Conservation (phyloP, 2,113 vertebrate genomes). For the Origma solitaria region DNA sequence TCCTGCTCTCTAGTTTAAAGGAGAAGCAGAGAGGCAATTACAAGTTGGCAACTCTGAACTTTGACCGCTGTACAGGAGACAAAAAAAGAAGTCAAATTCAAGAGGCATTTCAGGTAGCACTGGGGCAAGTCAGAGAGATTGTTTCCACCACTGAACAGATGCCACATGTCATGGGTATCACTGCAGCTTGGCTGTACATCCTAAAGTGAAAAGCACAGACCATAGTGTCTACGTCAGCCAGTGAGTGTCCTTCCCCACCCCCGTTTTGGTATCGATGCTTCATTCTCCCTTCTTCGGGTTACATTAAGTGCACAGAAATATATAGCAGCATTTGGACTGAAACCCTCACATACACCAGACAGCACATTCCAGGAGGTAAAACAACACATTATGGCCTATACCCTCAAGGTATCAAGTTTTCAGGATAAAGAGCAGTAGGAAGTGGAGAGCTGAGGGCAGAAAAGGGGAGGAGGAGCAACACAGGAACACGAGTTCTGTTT, state of each 20-base stretch:
- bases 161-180: conserved; percentile 24
- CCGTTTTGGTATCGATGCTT: conserved; percentile 75
- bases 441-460: conserved; percentile 67
- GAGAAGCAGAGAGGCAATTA: conserved; percentile 37
- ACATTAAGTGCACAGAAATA: conserved; percentile 84
- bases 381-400: conserved; percentile 70
- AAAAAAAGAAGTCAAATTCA: conserved; percentile 49
- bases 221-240: conserved; percentile 51
- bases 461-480: conserved; percentile 62
- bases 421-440: conserved; percentile 75
- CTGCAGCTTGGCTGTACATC: conserved; percentile 64
- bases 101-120: conserved; percentile 32
- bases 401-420: conserved; percentile 78
- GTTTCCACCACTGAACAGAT: conserved; percentile 46
- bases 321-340: conserved; percentile 84
- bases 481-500: conserved; percentile 58
- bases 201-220: conserved; percentile 56
- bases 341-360: conserved; percentile 78
- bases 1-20: conserved; percentile 43
- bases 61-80: conserved; percentile 43
- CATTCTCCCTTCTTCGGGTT: conserved; percentile 75
- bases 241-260: conserved; percentile 52
- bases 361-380: conserved; percentile 78
- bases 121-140: conserved; percentile 40
- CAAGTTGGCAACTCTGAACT: conserved; percentile 55